Base-by-base conservation (phyloP, 2,113 vertebrate species). In the Sciurus niger region DNA sequence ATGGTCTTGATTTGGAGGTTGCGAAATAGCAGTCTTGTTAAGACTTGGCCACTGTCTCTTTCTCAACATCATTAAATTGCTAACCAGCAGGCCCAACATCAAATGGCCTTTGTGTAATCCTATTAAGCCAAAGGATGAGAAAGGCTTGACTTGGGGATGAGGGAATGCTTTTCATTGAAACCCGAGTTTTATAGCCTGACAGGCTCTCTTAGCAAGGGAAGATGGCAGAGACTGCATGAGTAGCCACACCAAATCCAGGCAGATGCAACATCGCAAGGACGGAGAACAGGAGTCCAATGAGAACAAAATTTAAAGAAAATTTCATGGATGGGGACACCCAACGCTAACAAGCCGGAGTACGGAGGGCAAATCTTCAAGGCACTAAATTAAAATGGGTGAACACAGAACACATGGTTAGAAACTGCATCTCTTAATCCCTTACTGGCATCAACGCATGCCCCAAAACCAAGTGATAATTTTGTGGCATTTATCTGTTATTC, bases 11-110 rank as follows among this genome's bases (percentile, higher is more conserved):
- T 84, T 76, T 46, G 55, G 10, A 88, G 53, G 53, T 40, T 92
- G 72, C 10, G 68, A 90, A 92, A 95, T 65, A 80, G 72, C 48
- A 77, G 86, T 72, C 24, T n/a, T 74, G 76, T 88, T 77, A 96
- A 93, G 63, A 95, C 63, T 32, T 89, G 70, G 92, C 86, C 84
- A 94, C 74, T 79, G 63, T 80, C 58, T 96, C 78, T 58, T 93
- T 84, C 80, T 89, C 70, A 60, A 24, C 65, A 77, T 60, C 78
- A 92, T 84, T 80, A 95, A 78, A 85, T 37, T 83, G 76, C 89
- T 63, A 84, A 73, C n/a, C 40, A 94, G 96, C 58, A 92, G 65
- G 80, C n/a, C 55, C 43, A 40, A 46, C 53, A 67, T 83, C 84
- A 97, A 88, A 88, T 78, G 74, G 28, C 34, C 84, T 95, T 76